A percentile compares a stretch with the other conserved stretches of the same genome.
These are phyloP conservation scores for Dusona sp. DNA, from an alignment of 2,888 invertebrate species.

Conservation along the genomic window DNA sequence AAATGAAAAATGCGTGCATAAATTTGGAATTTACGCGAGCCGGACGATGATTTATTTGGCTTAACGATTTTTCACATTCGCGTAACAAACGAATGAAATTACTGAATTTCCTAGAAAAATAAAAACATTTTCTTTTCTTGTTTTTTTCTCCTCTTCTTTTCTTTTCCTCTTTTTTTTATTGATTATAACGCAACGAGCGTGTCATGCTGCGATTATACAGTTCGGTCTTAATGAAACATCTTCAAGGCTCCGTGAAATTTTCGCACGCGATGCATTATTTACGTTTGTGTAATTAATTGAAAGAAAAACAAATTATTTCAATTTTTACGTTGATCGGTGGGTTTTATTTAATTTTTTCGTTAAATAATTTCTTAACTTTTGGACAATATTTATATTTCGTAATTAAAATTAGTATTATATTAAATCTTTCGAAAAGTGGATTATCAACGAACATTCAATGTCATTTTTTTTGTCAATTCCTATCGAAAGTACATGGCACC, in stretches of 20 bases:
- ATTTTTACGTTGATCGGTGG: neutral
- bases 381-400: neutral
- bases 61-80: slow-evolving; percentile 16
- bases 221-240: slow-evolving; percentile 41
- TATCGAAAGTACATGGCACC: neutral
- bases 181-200: slow-evolving; percentile 32
- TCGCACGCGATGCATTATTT: slow-evolving; percentile 39
- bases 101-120: slow-evolving; percentile 44
- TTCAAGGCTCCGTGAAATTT: slow-evolving; percentile 42
- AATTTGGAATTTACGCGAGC: neutral
- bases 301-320: neutral
- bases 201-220: slow-evolving; percentile 39
- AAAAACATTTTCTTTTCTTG: slow-evolving; percentile 10
- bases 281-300: slow-evolving; percentile 34
- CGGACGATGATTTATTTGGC: slow-evolving; percentile 20
- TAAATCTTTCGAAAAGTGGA: neutral
- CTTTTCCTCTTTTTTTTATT: slow-evolving; percentile 17
- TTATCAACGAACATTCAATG: neutral
- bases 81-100: slow-evolving; percentile 44
- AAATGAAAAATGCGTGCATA: neutral
- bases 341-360: neutral
- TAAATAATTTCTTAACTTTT: neutral
- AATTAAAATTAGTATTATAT: neutral
- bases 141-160: slow-evolving; percentile 5
- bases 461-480: neutral